Evolutionary conservation across 2,797 vertebrate genomes (phyloP).

Genomic region (Schizopygopsis malacanthus): DNA sequence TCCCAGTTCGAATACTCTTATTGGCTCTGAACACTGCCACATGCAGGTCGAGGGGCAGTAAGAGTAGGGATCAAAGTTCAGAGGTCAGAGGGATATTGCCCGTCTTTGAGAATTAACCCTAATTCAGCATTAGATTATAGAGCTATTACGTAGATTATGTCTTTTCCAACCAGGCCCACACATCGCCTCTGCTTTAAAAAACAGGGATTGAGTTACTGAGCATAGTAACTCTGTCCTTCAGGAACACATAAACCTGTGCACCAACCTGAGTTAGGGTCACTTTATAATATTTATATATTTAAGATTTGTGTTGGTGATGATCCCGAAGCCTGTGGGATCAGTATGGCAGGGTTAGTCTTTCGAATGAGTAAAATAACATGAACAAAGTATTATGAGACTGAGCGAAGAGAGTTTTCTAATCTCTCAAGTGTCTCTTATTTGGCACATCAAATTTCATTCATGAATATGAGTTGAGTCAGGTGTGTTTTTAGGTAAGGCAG

Average conservation of each 20-base stretch:
- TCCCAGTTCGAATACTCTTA: constrained; percentile 45
- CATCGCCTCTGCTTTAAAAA: background rate
- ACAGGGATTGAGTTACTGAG: constrained; percentile 4
- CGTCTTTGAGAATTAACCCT: constrained; percentile 53
- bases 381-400: background rate
- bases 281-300: too few species aligned
- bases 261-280: background rate
- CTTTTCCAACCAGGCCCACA: constrained; percentile 26
- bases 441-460: background rate
- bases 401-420: background rate
- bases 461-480: background rate
- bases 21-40: constrained; percentile 60
- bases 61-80: constrained; percentile 22
- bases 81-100: constrained; percentile 56
- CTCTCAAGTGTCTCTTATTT: background rate
- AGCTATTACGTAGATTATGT: constrained; percentile 33
- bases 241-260: background rate
- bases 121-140: constrained; percentile 49
- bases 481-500: background rate
- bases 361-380: background rate
- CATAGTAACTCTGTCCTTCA: background rate
- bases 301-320: background rate
- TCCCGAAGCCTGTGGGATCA: background rate
- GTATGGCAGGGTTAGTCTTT: background rate
- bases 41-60: constrained; percentile 49